These are phyloP conservation scores for Parapristionchus giblindavisi DNA, from an alignment of 2,888 invertebrate species.

Conservation along the genomic window DNA sequence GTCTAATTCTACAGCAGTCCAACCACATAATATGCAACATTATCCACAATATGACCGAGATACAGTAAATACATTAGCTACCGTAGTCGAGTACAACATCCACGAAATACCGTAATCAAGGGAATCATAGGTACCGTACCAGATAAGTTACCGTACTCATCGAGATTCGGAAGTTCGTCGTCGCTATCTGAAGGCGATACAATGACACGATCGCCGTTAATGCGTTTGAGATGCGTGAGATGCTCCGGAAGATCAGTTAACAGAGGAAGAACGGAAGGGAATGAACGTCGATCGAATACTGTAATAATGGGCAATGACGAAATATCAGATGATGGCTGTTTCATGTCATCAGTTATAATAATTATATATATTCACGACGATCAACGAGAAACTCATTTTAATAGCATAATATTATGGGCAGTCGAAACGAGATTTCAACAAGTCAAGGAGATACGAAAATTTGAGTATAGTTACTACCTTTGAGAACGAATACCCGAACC, in stretches of 20 bases:
- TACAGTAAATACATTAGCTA: too few relatives aligned
- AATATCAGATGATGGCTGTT: too few relatives aligned
- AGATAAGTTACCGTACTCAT: conserved; percentile 29
- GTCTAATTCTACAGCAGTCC: too few relatives aligned
- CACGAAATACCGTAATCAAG: neutral
- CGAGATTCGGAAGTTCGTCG: conserved; percentile 24
- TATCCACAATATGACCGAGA: too few relatives aligned
- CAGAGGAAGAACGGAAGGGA: conserved; percentile 20
- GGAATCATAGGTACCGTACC: conserved; percentile 1
- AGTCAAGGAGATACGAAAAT: neutral
- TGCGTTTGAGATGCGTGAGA: conserved; percentile 28
- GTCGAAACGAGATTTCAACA: too few relatives aligned
- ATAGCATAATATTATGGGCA: too few relatives aligned
- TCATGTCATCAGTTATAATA: too few relatives aligned
- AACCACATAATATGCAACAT: too few relatives aligned
- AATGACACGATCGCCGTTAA: conserved; percentile 18
- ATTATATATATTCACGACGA: too few relatives aligned
- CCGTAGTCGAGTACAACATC: too few relatives aligned
- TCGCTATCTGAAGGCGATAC: conserved; percentile 10
- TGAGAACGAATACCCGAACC: conserved; percentile 14
- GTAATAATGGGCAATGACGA: too few relatives aligned
- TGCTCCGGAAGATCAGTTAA: conserved; percentile 28
- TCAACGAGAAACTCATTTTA: too few relatives aligned
- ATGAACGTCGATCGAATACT: neutral
- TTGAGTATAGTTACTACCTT: neutral